These are phyloP conservation scores for Siniperca knerii DNA, from an alignment of 2,113 vertebrate genomes.

Conservation along the genomic window DNA sequence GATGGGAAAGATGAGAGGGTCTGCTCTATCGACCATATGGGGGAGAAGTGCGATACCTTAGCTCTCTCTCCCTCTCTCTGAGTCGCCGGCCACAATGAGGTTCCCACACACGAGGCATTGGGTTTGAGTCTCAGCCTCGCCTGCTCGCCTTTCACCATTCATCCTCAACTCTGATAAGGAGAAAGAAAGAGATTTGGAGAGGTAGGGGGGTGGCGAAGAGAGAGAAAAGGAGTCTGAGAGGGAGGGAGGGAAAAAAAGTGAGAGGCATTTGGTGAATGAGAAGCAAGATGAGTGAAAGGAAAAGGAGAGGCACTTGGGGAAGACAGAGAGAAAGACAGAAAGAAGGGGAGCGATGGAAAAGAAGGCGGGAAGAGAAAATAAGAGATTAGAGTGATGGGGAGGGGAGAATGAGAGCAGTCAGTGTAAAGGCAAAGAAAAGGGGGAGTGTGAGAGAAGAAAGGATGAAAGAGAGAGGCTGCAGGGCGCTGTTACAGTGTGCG, in stretches of 20 bases:
- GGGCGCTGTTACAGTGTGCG: background rate
- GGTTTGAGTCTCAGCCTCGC: constrained; percentile 73
- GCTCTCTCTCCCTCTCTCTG: constrained; percentile 39
- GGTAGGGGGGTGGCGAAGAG: constrained; percentile 10
- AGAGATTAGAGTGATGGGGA: constrained; percentile 55
- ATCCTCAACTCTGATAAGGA: constrained; percentile 73
- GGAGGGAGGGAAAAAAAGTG: constrained; percentile 12
- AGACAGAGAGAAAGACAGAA: constrained; percentile 36
- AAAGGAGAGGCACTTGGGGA: constrained; percentile 62
- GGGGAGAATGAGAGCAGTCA: constrained; percentile 40
- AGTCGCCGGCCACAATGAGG: constrained; percentile 67
- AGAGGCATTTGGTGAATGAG: constrained; percentile 59
- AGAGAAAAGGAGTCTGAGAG: constrained; percentile 29
- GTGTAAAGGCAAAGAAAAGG: constrained; percentile 48
- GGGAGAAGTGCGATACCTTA: constrained; percentile 65
- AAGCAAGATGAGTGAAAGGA: constrained; percentile 54
- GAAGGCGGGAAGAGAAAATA: constrained; percentile 35
- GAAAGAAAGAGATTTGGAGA: constrained; percentile 46
- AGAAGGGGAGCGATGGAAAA: constrained; percentile 42
- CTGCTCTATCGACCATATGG: constrained; percentile 69
- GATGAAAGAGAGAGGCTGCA: constrained; percentile 58
- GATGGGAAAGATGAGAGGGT: constrained; percentile 74
- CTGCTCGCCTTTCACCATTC: constrained; percentile 79
- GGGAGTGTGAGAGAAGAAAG: constrained; percentile 48
- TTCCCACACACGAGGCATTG: constrained; percentile 81